Base-by-base conservation (phyloP, 1,140 invertebrate species). In the Drosophila truncata region DNA sequence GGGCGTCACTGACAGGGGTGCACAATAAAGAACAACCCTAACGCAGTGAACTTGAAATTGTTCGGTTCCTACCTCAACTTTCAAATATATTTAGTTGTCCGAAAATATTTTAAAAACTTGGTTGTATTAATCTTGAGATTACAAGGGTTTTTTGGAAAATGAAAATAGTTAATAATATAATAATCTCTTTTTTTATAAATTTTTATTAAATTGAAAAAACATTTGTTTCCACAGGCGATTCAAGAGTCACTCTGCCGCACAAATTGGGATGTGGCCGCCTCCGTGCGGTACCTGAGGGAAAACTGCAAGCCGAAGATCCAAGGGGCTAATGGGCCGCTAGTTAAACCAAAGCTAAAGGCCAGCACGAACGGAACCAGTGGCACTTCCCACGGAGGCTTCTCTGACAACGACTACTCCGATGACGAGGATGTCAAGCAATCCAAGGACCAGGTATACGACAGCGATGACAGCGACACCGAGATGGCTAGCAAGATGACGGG, bases 391-490 rank as follows among this genome's bases (percentile, higher is more conserved):
- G 67, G 55, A 7, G 52, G 54, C n/a, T 86, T 85, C 52, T 92
- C 92, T 2, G 92, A 92, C 27, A 70, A 52, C 41, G 90, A 92
- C 33, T 80, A 85, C 14, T 90, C 82, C 3, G 80, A 76, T n/a
- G 81, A 91, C 50, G 81, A 91, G 31, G 81, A 92, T 70, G 75
- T 90, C 0, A 76, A 79, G 52, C 78, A 84, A 39, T 78, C 79
- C 16, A 91, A 91, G 47, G 88, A 92, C 62, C 88, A 85, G 37
- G 92, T 93, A 13, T 93, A 93, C 47, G 92, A 93, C 59, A 95
- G 95, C 63, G 95, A 96, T 46, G 96, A 97, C 87, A 96, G 96
- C 13, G 96, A 97, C 91, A 94, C 94, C 9, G 96, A 97, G 92
- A 93, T 96, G 77, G 95, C 94, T 10, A 94, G 96, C 72, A 95